Evolutionary conservation across 2,113 vertebrate species (phyloP), one percentile per base, ranked within the genome.

Genomic region (Apaloderma vittatum): DNA sequence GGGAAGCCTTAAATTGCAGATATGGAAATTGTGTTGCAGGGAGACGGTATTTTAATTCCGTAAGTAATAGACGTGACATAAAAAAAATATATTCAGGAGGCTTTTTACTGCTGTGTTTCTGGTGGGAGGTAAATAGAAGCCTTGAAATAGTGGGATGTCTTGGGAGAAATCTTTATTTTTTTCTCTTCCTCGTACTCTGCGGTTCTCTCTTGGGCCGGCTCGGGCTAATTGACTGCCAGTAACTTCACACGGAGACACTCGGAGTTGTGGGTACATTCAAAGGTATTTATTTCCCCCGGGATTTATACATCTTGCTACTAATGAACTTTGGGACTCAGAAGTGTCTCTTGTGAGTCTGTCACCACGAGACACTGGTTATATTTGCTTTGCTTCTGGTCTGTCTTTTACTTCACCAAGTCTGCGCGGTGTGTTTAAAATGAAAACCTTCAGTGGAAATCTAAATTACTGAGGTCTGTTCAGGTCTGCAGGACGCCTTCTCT

Each of bases 331-430:
- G 78, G 93, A 17, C 89, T 55, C 8, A 0, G 73, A 4, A 80
- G 6, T 24, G 48, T 72, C 91, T 57, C 76, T 59, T 43, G 76
- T 3, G 61, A 48, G 73, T 55, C 87, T 86, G 79, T 45, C 59
- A 1, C 76, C 40, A 5, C 0, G 0, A 65, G 54, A 15, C 22
- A 0, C 3, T 1, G 90, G 45, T 0, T 43, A 13, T 15, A 6
- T 24, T 75, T 37, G 84, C 90, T 91, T 32, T 52, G 43, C 11
- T 15, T 73, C 22, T 17, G 71, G 17, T 4, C 63, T 51, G 46
- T n/a, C 23, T 1, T 66, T 54, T 23, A 40, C 74, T 48, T 36
- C 7, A 16, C 51, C 1, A 12, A 24, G 48, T 11, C 62, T 9
- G 19, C 0, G 4, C 13, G 17, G 11, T 5, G 16, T 9, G 3